Percentiles rank a stretch among this genome's conserved stretches.
phyloP scores from a whole-genome alignment of 2,888 invertebrate genomes.

The Drosophila suboccidentalis region DNA sequence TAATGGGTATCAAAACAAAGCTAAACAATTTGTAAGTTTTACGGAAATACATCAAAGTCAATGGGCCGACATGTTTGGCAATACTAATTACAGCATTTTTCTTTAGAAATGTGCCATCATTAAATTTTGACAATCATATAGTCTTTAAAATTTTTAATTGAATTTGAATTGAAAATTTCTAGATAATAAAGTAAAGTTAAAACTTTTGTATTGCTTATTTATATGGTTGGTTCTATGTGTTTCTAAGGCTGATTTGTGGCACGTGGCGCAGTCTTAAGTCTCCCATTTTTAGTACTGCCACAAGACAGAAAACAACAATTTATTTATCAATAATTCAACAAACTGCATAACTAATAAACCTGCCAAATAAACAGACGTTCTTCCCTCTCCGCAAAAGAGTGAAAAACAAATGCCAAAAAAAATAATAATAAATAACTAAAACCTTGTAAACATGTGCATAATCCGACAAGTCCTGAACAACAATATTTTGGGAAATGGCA shows the following conservation, averaged over 20 bases:
- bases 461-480: constrained; percentile 54
- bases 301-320: constrained; percentile 42
- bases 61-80: constrained; percentile 6
- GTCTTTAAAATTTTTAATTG: background rate
- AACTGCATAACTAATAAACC: constrained; percentile 77
- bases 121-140: constrained; percentile 3
- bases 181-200: background rate
- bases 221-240: background rate
- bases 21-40: constrained; percentile 25
- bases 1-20: background rate
- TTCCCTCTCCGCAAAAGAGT: constrained; percentile 2
- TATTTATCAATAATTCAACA: constrained; percentile 72
- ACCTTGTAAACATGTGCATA: constrained; percentile 78
- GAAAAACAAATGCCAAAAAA: constrained; percentile 53
- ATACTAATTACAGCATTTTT: constrained; percentile 28
- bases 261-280: constrained; percentile 4
- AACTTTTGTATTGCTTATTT: background rate
- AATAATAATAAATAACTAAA: constrained; percentile 77
- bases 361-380: constrained; percentile 54
- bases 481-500: constrained; percentile 42
- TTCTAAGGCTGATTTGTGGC: background rate
- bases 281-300: constrained; percentile 17
- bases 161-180: background rate
- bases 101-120: background rate
- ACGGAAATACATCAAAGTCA: constrained; percentile 48